Evolutionary conservation across 1,140 invertebrate genomes (phyloP), one percentile per base, ranked within the genome.

Genomic region (Aricia agestis): DNA sequence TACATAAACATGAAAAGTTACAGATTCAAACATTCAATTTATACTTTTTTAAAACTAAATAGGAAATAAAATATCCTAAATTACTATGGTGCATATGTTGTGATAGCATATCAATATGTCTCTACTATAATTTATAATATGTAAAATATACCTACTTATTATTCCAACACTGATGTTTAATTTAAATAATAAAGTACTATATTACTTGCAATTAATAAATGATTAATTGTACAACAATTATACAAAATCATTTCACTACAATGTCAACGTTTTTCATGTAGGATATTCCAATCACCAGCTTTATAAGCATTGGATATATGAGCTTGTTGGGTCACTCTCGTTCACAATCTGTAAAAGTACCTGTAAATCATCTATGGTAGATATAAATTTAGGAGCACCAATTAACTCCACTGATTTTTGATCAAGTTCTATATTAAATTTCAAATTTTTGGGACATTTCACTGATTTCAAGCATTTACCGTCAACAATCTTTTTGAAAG

Each of bases 261-360:
- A 52, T 36, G 31, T 41, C n/a, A 66, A 66, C 65, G 41, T 17
- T 41, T 66, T 66, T 66, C 61, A 18, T 65, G 5, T 65, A 31
- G 31, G 41, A 42, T 4, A 59, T 59, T 18, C 17, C 17, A 31
- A 61, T 36, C 36, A 4, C 9, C 6, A 36, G 36, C 59, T 65
- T 42, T 68, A 70, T 78, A 81, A 87, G 74, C 87, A 82, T 71
- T 83, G 78, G 58, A 92, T 84, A 85, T 92, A 87, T 67, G 91
- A 84, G 80, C 89, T 91, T 67, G 83, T 78, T 66, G 91, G 78
- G 73, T 84, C 85, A 73, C 82, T 87, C 69, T 92, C 89, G 79
- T 92, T 86, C 67, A 92, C 92, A 77, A 92, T 92, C 80, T 92
- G 87, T 76, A 92, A 82, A 71, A 92, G 79, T 70, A 92, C 86